Base-by-base conservation (phyloP, 2,888 invertebrate genomes). In the Petrolisthes cinctipes region DNA sequence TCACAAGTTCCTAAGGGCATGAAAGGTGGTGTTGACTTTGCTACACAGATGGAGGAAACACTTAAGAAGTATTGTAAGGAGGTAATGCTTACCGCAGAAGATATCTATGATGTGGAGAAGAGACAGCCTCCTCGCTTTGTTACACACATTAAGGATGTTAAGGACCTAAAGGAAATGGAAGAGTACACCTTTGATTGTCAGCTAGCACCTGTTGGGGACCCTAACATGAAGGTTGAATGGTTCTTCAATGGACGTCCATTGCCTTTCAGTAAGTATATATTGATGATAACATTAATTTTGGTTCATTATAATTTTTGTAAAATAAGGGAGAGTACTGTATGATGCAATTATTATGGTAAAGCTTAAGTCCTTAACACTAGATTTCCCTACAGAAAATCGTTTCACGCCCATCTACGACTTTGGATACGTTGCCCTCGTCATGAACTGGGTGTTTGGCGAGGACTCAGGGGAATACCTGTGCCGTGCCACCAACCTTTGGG, bases 171-270 rank as follows among this genome's bases (percentile, higher is more conserved):
- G 7, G 97, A 98, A 93, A 97, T 97, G 97, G 95, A 97, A 92
- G 94, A 95, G 17, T 96, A 96, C 80, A 97, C 97, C 93, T 97
- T 97, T 92, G 97, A 97, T 92, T 97, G 97, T 92, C 97, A 97
- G 92, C 93, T 97, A 92, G 97, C 97, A 5, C 97, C 97, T 54
- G 97, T 97, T 17, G 97, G 97, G 79, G 97, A 97, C 94, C 97
- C 97, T 0, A 97, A 97, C 92, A 97, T 98, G 97, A 97, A 97
- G 93, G 97, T 98, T 6, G 97, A 97, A 94, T 98, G 97, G 97
- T 97, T 97, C 95, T 96, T 97, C 92, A 98, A 98, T 93, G 97
- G 97, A 92, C 96, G 97, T 93, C 97, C 98, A 86, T 94, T 97
- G 91, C 94, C 97, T 81, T 96, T 96, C 92, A 97, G 97, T 97